Conservation (phyloP, 30 jellyfish, hydroid and myxozoan genomes). For the Cassiopea xamachana region DNA sequence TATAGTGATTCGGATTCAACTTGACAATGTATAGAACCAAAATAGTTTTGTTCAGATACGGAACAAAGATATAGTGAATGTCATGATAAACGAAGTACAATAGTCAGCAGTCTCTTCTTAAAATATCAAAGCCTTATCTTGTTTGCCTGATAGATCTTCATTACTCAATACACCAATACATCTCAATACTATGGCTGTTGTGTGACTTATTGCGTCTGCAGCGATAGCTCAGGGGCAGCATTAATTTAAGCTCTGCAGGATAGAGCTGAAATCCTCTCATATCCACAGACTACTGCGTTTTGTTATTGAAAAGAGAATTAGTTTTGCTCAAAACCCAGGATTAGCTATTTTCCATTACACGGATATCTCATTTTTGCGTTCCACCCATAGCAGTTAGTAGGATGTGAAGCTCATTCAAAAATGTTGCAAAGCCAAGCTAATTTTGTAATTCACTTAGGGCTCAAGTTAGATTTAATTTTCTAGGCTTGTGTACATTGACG, state of each 20-base stretch:
- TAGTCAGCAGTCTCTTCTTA: too few species aligned
- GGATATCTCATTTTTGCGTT: constrained; percentile 12
- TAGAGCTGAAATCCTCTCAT: constrained; percentile 19
- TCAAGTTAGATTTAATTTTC: not conserved
- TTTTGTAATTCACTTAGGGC: not conserved
- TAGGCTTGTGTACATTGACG: too few species aligned
- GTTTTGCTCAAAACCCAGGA: constrained; percentile 41
- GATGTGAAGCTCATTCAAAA: not conserved
- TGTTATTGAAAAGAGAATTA: constrained; percentile 27
- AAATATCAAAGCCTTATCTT: not conserved
- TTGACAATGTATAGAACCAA: too few species aligned
- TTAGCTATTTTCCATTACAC: not conserved
- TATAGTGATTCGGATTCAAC: too few species aligned
- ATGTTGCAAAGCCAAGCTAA: not conserved
- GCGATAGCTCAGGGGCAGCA: constrained; percentile 36
- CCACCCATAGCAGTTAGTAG: constrained; percentile 4
- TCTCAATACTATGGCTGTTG: not conserved
- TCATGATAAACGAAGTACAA: too few species aligned
- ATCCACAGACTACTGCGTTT: constrained; percentile 27
- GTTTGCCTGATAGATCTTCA: not conserved
- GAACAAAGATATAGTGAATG: too few species aligned
- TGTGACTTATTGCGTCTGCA: constrained; percentile 17
- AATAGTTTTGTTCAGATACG: too few species aligned
- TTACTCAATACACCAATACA: not conserved
- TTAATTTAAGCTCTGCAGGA: constrained; percentile 24